These are phyloP conservation scores for Tenodera sinensis DNA, from an alignment of 2,888 invertebrate species.

Conservation along the genomic window DNA sequence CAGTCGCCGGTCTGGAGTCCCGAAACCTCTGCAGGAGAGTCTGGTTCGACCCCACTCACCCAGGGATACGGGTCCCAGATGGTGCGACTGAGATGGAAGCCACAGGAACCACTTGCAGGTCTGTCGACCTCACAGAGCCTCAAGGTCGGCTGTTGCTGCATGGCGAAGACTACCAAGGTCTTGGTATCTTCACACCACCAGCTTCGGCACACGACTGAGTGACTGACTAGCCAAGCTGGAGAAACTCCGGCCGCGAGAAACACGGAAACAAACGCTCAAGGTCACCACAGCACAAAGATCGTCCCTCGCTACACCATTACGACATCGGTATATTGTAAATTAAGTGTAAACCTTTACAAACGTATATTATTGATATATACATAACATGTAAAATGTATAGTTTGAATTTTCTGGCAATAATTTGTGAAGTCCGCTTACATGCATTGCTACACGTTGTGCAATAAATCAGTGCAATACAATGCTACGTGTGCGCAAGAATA, in stretches of 20 bases:
- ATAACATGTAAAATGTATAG: too few species aligned
- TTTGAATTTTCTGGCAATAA: too few species aligned
- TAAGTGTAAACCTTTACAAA: too few species aligned
- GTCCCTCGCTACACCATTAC: too few species aligned
- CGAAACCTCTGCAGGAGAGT: slow-evolving; percentile 59
- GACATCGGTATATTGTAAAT: too few species aligned
- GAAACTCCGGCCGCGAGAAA: not conserved
- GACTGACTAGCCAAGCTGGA: not conserved
- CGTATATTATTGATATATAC: too few species aligned
- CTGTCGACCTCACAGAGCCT: slow-evolving; percentile 51
- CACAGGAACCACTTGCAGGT: slow-evolving; percentile 51
- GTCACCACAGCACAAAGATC: too few species aligned
- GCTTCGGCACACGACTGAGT: slow-evolving; percentile 2
- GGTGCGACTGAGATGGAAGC: slow-evolving; percentile 69
- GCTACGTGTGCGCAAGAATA: too few species aligned
- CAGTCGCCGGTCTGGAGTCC: slow-evolving; percentile 70
- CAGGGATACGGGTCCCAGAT: slow-evolving; percentile 82
- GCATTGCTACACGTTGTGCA: too few species aligned
- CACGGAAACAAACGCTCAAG: not conserved
- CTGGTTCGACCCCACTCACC: slow-evolving; percentile 62
- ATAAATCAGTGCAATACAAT: too few species aligned
- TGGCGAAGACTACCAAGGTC: not conserved
- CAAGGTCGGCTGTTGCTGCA: slow-evolving; percentile 18
- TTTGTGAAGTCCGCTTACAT: too few species aligned
- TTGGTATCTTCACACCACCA: not conserved